Evolutionary conservation across 2,797 vertebrate genomes (phyloP), one percentile per base, ranked within the genome.

Genomic region (Dallia pectoralis): DNA sequence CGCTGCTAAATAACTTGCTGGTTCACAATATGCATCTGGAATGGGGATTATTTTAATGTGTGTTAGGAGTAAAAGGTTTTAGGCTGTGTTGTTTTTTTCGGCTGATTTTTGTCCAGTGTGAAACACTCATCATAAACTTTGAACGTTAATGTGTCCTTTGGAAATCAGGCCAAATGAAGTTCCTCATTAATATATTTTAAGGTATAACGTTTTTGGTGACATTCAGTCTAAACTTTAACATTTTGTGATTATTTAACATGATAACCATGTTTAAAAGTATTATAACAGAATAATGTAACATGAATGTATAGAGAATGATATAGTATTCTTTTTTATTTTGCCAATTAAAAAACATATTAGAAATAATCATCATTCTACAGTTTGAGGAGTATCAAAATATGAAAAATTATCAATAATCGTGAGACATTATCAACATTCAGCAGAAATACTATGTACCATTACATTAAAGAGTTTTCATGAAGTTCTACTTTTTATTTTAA

Each of bases 401-500:
- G 0, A 47, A 19, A 12, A 67, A 67, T 67, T 44, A n/a, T n/a
- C n/a, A n/a, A n/a, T n/a, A 2, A 47, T 67, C 22, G 66, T 67
- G 44, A 22, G 27, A 67, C 48, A 29, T 49, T 29, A 27, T 7
- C 47, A 19, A 30, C 25, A 69, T 2, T 15, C 9, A 70, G 19
- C 51, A 56, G 51, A 64, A 59, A 14, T 16, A 40, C n/a, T 33
- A 70, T 76, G 78, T 79, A 9, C 89, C 83, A 84, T 87, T 70
- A 78, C 29, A 77, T 79, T 75, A 86, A 81, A 81, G 82, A 83
- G 85, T 84, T 74, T 44, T 84, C 79, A 84, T 87, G 79, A 88
- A 79, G 87, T 75, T 82, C 77, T 64, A 36, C 86, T 81, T 67
- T 63, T 73, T 86, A 87, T 90, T 82, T 89, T 89, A 90, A 92